Conservation (phyloP, 2,113 vertebrate species). For the Pseudonaja textilis region DNA sequence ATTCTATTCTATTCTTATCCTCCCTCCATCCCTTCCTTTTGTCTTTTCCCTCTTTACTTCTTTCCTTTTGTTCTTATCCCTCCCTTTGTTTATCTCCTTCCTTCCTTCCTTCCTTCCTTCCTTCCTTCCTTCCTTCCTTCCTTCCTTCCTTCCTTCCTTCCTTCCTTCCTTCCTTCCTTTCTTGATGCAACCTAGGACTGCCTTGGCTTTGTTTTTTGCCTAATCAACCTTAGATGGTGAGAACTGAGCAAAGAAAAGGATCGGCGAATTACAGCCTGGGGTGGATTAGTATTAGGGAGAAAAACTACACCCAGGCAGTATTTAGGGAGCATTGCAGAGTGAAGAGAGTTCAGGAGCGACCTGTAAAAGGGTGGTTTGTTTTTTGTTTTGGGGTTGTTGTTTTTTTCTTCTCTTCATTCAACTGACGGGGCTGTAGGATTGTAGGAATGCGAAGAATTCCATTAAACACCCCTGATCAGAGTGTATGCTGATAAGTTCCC, state of each 20-base stretch:
- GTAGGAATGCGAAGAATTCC: neutral
- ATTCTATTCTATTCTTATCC: too few relatives aligned
- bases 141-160: too few relatives aligned
- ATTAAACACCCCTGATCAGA: neutral
- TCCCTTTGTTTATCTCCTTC: neutral
- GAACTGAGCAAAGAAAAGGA: neutral
- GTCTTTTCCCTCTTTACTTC: neutral
- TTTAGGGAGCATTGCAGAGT: neutral
- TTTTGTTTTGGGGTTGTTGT: neutral
- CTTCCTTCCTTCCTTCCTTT: too few relatives aligned
- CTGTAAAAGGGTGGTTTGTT: neutral
- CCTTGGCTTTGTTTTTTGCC: neutral
- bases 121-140: too few relatives aligned
- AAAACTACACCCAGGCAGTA: neutral
- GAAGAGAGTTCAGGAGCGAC: neutral
- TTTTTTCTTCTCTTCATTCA: slow-evolving; percentile 49
- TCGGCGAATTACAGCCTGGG: neutral
- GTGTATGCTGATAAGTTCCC: neutral
- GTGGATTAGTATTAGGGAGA: neutral
- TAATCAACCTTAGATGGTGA: neutral
- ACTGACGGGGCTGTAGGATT: neutral
- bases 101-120: neutral
- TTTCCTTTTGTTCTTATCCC: too few relatives aligned
- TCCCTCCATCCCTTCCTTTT: neutral
- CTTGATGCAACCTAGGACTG: neutral